Conservation (phyloP, 92 coral and sea anemone genomes). For the Epizoanthus ramosus region DNA sequence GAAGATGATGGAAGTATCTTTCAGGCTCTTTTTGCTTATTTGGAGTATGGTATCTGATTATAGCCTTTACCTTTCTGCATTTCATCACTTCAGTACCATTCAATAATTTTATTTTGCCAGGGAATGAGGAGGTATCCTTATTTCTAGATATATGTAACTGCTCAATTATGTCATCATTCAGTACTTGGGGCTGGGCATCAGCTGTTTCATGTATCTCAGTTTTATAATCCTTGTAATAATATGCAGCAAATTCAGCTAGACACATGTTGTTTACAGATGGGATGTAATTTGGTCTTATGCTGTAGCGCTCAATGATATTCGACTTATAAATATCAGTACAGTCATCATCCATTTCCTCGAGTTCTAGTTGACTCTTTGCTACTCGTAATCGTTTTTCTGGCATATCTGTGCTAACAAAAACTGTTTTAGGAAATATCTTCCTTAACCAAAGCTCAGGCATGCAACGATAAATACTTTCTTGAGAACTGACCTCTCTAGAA, state of each 20-base stretch:
- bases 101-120: constrained; percentile 9
- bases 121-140: not conserved
- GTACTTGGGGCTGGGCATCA: constrained; percentile 27
- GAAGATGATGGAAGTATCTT: constrained; percentile 29
- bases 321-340: not conserved
- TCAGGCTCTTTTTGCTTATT: constrained; percentile 34
- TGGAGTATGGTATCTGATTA: constrained; percentile 25
- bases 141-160: not conserved
- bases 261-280: constrained; percentile 25
- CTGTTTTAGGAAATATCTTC: constrained; percentile 29
- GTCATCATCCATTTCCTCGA: constrained; percentile 34
- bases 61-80: constrained; percentile 30
- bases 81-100: constrained; percentile 29
- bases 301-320: constrained; percentile 20
- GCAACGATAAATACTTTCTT: constrained; percentile 42
- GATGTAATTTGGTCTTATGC: constrained; percentile 37
- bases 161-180: constrained; percentile 7
- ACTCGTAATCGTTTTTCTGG: constrained; percentile 4
- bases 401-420: constrained; percentile 28
- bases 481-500: constrained; percentile 41
- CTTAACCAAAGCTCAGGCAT: constrained; percentile 49
- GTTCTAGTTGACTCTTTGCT: constrained; percentile 23
- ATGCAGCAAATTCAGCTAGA: constrained; percentile 6
- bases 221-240: constrained; percentile 31
- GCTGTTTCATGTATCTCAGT: not conserved